phyloP scores from a whole-genome alignment of 2,113 vertebrate genomes.

The Atherinomorus stipes region DNA sequence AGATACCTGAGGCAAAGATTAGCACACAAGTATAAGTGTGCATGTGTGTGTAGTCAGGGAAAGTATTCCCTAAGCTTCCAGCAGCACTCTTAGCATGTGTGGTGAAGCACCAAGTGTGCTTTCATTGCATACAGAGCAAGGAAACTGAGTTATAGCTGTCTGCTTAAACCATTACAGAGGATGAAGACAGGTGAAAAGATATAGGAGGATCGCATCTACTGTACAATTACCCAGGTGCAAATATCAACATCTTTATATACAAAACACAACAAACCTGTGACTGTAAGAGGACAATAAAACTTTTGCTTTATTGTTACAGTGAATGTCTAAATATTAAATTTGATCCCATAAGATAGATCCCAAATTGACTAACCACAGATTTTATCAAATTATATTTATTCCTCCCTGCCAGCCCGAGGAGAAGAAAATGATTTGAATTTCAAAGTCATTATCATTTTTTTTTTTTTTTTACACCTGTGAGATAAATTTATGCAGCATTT shows the following conservation, averaged over 20 bases:
- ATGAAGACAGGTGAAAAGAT: conserved; percentile 16
- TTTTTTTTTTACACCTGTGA: conserved; percentile 37
- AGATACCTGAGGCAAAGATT: conserved; percentile 28
- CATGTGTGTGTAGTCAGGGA: conserved; percentile 28
- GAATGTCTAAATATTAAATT: conserved; percentile 20
- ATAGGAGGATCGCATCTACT: background rate
- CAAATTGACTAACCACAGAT: conserved; percentile 39
- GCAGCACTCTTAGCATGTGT: conserved; percentile 47
- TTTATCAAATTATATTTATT: conserved; percentile 46
- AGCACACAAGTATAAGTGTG: conserved; percentile 11
- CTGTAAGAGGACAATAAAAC: conserved; percentile 30
- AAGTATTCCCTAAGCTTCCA: conserved; percentile 54
- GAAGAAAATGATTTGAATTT: conserved; percentile 48
- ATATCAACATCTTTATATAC: conserved; percentile 10
- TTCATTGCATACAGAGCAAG: conserved; percentile 36
- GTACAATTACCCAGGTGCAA: conserved; percentile 12
- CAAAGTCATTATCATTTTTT: conserved; percentile 52
- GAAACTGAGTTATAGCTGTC: conserved; percentile 31
- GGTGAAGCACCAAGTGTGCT: conserved; percentile 44
- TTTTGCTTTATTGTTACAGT: too few species aligned
- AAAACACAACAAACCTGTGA: conserved; percentile 17
- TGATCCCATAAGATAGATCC: conserved; percentile 38
- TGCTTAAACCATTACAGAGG: conserved; percentile 34
- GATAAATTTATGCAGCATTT: conserved; percentile 24
- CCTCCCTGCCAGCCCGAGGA: conserved; percentile 3